phyloP scores from a whole-genome alignment of 2,888 invertebrate genomes.

The Epiblema foenella region DNA sequence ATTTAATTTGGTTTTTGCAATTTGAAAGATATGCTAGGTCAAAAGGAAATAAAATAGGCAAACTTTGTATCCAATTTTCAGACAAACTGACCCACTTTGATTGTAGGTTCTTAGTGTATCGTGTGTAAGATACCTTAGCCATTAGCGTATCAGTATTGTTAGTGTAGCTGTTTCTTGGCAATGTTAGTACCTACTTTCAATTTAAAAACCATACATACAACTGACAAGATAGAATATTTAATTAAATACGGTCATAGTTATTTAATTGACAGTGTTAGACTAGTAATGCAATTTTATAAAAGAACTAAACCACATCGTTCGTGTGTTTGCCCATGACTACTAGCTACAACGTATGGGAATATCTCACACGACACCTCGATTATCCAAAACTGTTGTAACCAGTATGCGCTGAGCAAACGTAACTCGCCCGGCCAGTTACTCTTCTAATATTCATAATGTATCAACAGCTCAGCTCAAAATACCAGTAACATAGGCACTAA shows the following conservation, averaged over 20 bases:
- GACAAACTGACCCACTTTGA: background rate
- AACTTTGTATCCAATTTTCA: too few relatives aligned
- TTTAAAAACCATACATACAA: too few relatives aligned
- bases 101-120: too few relatives aligned
- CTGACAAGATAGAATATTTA: too few relatives aligned
- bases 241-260: too few relatives aligned
- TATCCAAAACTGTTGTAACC: conserved; percentile 30
- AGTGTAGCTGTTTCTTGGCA: too few relatives aligned
- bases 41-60: too few relatives aligned
- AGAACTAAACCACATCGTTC: background rate
- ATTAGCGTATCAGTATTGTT: too few relatives aligned
- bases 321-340: conserved; percentile 8
- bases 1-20: background rate
- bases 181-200: too few relatives aligned
- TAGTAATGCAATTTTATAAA: too few relatives aligned
- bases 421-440: conserved; percentile 39
- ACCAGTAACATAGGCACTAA: too few relatives aligned
- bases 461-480: background rate
- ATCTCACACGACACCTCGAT: conserved; percentile 19
- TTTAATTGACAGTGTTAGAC: too few relatives aligned
- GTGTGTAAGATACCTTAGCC: background rate
- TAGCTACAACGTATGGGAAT: conserved; percentile 3
- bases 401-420: conserved; percentile 32
- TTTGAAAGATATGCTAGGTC: background rate
- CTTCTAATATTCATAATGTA: conserved; percentile 31